Conservation (phyloP, 2,888 invertebrate species). For the Ctenicera cuprea region DNA sequence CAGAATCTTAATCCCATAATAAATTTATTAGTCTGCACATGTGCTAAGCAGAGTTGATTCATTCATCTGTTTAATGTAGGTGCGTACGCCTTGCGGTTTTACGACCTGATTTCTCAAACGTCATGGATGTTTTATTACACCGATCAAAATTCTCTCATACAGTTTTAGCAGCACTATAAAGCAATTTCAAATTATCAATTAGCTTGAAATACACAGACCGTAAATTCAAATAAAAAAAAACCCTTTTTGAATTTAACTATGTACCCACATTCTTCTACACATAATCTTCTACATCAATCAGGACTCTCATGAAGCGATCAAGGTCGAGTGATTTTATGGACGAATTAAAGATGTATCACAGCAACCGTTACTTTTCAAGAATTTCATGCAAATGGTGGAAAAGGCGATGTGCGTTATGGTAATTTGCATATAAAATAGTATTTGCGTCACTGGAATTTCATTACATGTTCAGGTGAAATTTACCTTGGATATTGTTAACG, state of each 20-base stretch:
- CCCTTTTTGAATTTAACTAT: background rate
- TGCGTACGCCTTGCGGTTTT: constrained; percentile 48
- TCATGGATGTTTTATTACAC: constrained; percentile 41
- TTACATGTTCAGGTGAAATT: constrained; percentile 36
- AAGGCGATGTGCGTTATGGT: background rate
- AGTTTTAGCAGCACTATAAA: constrained; percentile 21
- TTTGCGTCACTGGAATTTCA: constrained; percentile 47
- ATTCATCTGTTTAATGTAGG: constrained; percentile 46
- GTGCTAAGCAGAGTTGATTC: constrained; percentile 43
- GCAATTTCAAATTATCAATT: background rate
- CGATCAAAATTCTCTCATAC: constrained; percentile 41
- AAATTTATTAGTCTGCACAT: constrained; percentile 42
- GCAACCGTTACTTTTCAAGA: constrained; percentile 3
- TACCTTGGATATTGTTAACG: constrained; percentile 27
- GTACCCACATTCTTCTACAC: no score
- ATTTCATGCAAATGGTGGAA: background rate
- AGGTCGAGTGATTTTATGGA: background rate
- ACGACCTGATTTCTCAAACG: constrained; percentile 50
- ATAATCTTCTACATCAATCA: no score
- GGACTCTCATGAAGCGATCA: background rate
- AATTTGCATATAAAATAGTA: background rate
- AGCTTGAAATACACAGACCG: background rate
- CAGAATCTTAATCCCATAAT: constrained; percentile 34
- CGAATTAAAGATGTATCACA: background rate
- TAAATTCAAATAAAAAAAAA: background rate